Evolutionary conservation across 2,888 invertebrate genomes (phyloP).

Genomic region (Dynastes tityus): DNA sequence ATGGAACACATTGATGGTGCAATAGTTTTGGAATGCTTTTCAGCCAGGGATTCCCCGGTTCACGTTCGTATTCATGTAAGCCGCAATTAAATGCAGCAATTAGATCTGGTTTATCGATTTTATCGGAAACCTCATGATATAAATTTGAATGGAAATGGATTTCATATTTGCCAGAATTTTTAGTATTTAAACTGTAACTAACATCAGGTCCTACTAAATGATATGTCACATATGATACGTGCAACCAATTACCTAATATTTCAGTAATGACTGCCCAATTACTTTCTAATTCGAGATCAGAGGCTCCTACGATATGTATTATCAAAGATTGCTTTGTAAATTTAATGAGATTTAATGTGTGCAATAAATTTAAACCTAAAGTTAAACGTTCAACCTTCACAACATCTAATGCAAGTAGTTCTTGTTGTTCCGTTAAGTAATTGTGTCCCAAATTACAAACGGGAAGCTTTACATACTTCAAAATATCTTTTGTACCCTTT

Average conservation of each 20-base stretch:
- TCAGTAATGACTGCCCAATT: constrained; percentile 38
- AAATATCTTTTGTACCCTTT: constrained; percentile 23
- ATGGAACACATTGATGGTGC: constrained; percentile 12
- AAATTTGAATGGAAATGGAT: constrained; percentile 11
- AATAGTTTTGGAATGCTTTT: constrained; percentile 35
- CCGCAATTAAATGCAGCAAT: constrained; percentile 45
- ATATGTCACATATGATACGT: constrained; percentile 23
- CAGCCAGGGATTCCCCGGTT: constrained; percentile 9
- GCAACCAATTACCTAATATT: constrained; percentile 33
- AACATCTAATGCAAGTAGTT: constrained; percentile 26
- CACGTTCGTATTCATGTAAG: constrained; percentile 25
- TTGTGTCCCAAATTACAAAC: neutral
- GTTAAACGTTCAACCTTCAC: constrained; percentile 24
- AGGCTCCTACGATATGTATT: constrained; percentile 44
- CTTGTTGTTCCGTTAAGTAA: constrained; percentile 20
- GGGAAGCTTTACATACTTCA: constrained; percentile 12
- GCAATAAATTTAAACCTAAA: constrained; percentile 27
- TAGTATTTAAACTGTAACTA: too few relatives aligned
- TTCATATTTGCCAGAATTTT: constrained; percentile 13
- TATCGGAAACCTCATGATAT: constrained; percentile 31
- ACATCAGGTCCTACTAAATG: constrained; percentile 39
- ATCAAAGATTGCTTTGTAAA: neutral
- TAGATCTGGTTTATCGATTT: constrained; percentile 38
- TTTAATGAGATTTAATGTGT: constrained; percentile 22
- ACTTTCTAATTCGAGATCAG: constrained; percentile 26